Evolutionary conservation across 2,888 invertebrate species (phyloP), one percentile per base, ranked within the genome.

Genomic region (Standfussiana lucernea): DNA sequence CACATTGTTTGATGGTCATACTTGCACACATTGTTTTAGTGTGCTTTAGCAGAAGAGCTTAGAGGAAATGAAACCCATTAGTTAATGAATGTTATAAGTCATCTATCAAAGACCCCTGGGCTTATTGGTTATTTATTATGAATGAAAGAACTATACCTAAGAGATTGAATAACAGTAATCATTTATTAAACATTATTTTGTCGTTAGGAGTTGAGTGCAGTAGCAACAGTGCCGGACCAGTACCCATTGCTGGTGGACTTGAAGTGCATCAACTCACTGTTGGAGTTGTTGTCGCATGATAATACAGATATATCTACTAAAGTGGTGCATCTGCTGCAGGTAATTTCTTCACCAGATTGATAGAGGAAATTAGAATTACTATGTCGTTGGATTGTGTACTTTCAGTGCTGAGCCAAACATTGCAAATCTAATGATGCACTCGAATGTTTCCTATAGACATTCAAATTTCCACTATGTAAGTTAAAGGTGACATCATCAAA

Each of bases 191-290:
- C 10, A 18, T 37, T n/a, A 32, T 61, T 56, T 84, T 80, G 64
- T 65, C 97, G 98, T 72, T 98, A 99, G 97, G 99, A 99, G 92
- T 97, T 99, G 93, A 99, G 99, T 96, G 98, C 98, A 7, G 97
- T 99, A 50, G 99, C 99, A 1, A 99, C 99, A 10, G 99, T 99
- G 56, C 99, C 99, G 0, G 99, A 99, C 93, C 97, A 99, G 79
- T 99, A 99, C 95, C 98, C 99, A 0, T 94, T 99, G 69, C 97
- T 99, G 81, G 99, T 99, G 1, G 99, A 99, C 86, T 95, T 99
- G 71, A 98, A 98, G 90, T 98, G 99, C 71, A 97, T 99, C 56
- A 98, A 99, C 80, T 99, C 99, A 71, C 94, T 99, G n/a, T 95
- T 99, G 61, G 99, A 99, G 91, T 97, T 99, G 75, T 95, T 99